phyloP scores from a whole-genome alignment of 2,113 vertebrate species.

The Pogona vitticeps region DNA sequence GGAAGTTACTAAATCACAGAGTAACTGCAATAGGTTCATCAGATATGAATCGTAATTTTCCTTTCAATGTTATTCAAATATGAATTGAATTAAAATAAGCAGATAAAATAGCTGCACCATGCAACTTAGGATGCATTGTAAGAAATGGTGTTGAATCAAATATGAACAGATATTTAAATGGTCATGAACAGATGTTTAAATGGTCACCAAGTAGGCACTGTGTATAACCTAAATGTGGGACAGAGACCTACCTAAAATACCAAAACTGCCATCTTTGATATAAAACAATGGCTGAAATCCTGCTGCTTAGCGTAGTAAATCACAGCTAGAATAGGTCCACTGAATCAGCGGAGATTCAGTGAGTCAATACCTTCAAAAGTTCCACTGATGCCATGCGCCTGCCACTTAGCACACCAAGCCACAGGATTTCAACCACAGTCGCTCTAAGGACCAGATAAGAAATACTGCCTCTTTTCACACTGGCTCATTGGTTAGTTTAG shows the following conservation, averaged over 20 bases:
- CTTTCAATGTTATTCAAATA: not conserved
- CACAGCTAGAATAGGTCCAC: no score
- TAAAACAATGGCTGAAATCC: no score
- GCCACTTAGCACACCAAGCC: no score
- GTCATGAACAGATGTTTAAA: slow-evolving; percentile 36
- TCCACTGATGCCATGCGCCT: no score
- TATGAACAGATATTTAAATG: not conserved
- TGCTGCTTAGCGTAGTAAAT: no score
- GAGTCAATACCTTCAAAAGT: no score
- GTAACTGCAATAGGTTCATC: not conserved
- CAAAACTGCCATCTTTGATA: slow-evolving; percentile 5
- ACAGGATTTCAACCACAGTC: no score
- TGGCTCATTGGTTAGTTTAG: not conserved
- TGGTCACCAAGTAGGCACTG: slow-evolving; percentile 12
- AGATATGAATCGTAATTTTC: not conserved
- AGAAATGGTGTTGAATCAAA: not conserved
- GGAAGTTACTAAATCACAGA: not conserved
- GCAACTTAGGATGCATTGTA: not conserved
- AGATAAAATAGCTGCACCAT: no score
- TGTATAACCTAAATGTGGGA: not conserved
- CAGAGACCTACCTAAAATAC: not conserved
- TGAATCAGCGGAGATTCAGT: no score
- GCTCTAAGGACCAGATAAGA: not conserved
- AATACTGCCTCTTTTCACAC: not conserved
- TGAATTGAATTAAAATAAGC: not conserved